Evolutionary conservation across 2,797 vertebrate genomes (phyloP).

Genomic region (Hylomyscus alleni): DNA sequence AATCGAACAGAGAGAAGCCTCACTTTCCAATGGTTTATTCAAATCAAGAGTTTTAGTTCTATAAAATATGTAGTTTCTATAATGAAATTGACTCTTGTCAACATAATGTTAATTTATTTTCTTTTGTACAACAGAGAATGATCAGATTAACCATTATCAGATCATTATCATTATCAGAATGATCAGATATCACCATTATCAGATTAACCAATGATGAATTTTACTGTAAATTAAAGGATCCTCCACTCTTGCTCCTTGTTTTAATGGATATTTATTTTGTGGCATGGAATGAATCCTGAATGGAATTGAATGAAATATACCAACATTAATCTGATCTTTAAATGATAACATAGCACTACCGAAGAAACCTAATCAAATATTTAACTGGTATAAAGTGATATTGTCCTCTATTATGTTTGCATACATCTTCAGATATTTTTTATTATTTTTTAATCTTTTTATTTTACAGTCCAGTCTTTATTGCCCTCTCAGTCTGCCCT

Average conservation of each 20-base stretch:
- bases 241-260: constrained; percentile 60
- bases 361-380: constrained; percentile 67
- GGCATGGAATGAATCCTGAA: not conserved
- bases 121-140: constrained; percentile 66
- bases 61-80: constrained; percentile 79
- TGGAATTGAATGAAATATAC: constrained; percentile 54
- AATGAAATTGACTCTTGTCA: constrained; percentile 76
- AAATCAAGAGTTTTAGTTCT: constrained; percentile 82
- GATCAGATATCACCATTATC: constrained; percentile 27
- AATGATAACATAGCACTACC: constrained; percentile 61
- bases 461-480: too few relatives aligned
- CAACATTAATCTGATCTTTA: constrained; percentile 48
- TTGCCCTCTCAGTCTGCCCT: too few relatives aligned
- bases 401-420: not conserved
- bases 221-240: constrained; percentile 52
- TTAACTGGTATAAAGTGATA: constrained; percentile 23
- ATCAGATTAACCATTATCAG: too few relatives aligned
- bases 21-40: constrained; percentile 82
- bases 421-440: constrained; percentile 3
- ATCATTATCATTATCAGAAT: too few relatives aligned
- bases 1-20: constrained; percentile 74
- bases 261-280: constrained; percentile 71
- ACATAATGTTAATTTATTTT: constrained; percentile 64
- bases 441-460: too few relatives aligned
- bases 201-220: constrained; percentile 74